Evolutionary conservation across 2,113 vertebrate species (phyloP), one percentile per base, ranked within the genome.

Genomic region (Camelus dromedarius): DNA sequence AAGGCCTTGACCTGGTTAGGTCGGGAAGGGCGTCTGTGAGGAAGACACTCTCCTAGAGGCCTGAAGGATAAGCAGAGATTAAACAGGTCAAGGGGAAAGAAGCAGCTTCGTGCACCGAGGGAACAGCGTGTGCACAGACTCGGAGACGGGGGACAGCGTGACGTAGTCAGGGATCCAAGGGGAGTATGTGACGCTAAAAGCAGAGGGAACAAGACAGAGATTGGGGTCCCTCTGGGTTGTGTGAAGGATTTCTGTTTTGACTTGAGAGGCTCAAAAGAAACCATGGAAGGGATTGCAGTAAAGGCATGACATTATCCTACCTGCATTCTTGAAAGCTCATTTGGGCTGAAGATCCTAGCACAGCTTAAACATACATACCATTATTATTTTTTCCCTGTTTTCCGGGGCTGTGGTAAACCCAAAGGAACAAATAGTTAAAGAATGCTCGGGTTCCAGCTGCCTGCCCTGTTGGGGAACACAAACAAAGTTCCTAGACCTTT

Each of bases 401-500:
- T 58, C 62, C 32, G 11, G 10, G 60, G 86, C 60, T 73, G 30
- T 2, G 62, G 4, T 32, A 72, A 54, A 58, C 64, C 32, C 58
- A 56, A 60, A 82, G 64, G 76, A 62, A 84, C 11, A 30, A 12
- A n/a, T 6, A 26, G 77, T 82, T 76, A 62, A 95, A 80, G 76
- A 92, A 32, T 67, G 62, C 38, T 30, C 2, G 19, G 18, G 52
- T 56, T 87, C 72, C 92, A 66, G 56, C 83, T 64, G 62, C 7
- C 48, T 62, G 15, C 73, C 86, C 69, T 35, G 24, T 35, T 58
- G 50, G 28, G 66, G 35, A 69, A 77, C 52, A 60, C n/a, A 82
- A 75, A 70, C 60, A 92, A 76, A 96, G 79, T 8, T 64, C 35
- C 76, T 60, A 14, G 58, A 88, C 79, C 82, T 93, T 96, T 95